Conservation (phyloP, 2,113 vertebrate species). For the Calonectris borealis region DNA sequence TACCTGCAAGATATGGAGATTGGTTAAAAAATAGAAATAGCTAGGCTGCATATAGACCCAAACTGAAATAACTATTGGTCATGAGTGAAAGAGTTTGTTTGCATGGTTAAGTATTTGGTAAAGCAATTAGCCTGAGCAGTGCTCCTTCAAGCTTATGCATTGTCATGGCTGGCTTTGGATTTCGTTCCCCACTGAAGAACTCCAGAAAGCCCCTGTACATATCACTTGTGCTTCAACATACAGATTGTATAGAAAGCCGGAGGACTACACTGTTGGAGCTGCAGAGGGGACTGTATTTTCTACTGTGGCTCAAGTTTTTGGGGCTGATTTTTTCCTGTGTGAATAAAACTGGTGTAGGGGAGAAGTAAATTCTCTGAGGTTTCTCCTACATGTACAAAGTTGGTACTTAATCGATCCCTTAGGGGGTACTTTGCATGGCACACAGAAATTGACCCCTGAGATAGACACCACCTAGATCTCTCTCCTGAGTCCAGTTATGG, state of each 20-base stretch:
- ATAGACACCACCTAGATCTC: background rate
- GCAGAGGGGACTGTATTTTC: background rate
- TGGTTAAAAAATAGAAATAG: background rate
- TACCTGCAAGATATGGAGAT: background rate
- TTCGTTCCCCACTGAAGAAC: background rate
- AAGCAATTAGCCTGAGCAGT: background rate
- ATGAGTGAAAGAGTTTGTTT: background rate
- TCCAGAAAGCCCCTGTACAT: background rate
- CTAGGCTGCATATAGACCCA: background rate
- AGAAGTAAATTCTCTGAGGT: background rate
- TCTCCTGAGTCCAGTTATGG: background rate
- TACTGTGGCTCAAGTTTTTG: background rate
- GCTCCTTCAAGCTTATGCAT: background rate
- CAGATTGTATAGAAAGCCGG: background rate
- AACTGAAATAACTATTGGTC: background rate
- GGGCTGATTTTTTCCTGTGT: background rate
- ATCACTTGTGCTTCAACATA: background rate
- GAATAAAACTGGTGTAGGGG: background rate
- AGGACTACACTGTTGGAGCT: background rate
- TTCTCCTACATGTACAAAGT: background rate
- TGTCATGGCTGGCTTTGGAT: background rate
- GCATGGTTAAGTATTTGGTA: background rate
- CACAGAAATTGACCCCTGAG: background rate
- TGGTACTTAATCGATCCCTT: background rate
- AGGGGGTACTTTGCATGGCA: background rate